A percentile compares a stretch with the other conserved stretches of the same genome.
phyloP scores from a whole-genome alignment of 2,888 invertebrate species.

The Melanostoma mellinum region DNA sequence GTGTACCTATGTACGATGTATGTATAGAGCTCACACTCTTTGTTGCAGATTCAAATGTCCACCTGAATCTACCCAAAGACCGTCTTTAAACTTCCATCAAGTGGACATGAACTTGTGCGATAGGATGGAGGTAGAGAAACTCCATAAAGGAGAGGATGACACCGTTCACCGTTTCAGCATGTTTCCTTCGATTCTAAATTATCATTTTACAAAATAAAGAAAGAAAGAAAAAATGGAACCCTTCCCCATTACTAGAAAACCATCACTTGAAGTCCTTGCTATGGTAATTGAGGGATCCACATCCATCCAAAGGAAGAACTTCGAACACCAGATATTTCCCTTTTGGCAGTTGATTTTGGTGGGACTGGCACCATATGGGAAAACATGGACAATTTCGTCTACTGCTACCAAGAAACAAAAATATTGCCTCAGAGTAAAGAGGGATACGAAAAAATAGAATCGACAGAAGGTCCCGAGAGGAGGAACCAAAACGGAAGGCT shows the following conservation, averaged over 20 bases:
- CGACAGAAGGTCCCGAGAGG: constrained; percentile 22
- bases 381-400: constrained; percentile 73
- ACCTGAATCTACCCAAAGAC: constrained; percentile 46
- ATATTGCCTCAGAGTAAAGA: constrained; percentile 44
- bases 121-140: constrained; percentile 18
- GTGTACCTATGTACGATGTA: no score
- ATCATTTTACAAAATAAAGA: constrained; percentile 39
- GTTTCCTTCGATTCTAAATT: constrained; percentile 60
- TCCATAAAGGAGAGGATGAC: constrained; percentile 47
- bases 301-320: constrained; percentile 55
- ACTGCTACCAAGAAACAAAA: constrained; percentile 66
- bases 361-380: constrained; percentile 71
- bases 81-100: constrained; percentile 72
- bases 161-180: constrained; percentile 56
- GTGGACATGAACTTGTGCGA: constrained; percentile 61
- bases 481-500: constrained; percentile 51
- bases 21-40: not conserved
- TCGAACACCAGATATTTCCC: constrained; percentile 67
- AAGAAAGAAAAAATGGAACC: not conserved
- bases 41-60: constrained; percentile 24
- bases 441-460: constrained; percentile 8
- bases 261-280: constrained; percentile 37
- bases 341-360: constrained; percentile 72
- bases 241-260: constrained; percentile 4
- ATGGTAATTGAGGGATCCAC: constrained; percentile 71